phyloP scores from a whole-genome alignment of 1,140 invertebrate species.

The Drosophila micromelanica region DNA sequence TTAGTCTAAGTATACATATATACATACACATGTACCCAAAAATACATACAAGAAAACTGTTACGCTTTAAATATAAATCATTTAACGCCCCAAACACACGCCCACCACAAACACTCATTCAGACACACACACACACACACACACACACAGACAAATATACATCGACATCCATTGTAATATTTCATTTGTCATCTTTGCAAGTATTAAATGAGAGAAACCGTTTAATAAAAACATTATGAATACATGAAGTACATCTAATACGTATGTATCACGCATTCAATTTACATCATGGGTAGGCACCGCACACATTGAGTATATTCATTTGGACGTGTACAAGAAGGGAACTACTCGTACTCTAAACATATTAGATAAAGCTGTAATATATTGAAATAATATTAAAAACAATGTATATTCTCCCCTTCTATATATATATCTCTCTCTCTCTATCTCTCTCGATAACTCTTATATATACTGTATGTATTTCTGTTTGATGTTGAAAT shows the following conservation, averaged over 20 bases:
- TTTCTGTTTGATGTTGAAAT: constrained; percentile 47
- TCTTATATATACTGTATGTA: constrained; percentile 47
- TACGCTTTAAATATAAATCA: constrained; percentile 72
- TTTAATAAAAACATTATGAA: constrained; percentile 55
- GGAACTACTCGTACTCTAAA: constrained; percentile 60
- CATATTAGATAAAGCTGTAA: constrained; percentile 69
- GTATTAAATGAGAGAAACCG: constrained; percentile 73
- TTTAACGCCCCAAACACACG: constrained; percentile 37
- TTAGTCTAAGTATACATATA: constrained; percentile 52
- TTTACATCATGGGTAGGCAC: constrained; percentile 51
- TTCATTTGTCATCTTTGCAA: constrained; percentile 71
- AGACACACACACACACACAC: constrained; percentile 2
- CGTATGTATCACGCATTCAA: constrained; percentile 43
- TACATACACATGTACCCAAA: constrained; percentile 36
- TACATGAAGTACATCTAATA: constrained; percentile 33
- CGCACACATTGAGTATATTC: constrained; percentile 42
- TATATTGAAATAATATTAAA: constrained; percentile 51
- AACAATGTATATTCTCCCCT: constrained; percentile 50
- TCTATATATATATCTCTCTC: constrained; percentile 24
- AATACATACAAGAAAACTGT: constrained; percentile 79
- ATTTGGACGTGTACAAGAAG: constrained; percentile 35
- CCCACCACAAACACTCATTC: constrained; percentile 27
- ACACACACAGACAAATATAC: constrained; percentile 8
- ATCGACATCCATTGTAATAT: constrained; percentile 67
- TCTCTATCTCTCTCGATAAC: constrained; percentile 46